Conservation (phyloP, 1,140 invertebrate species). For the Drosophila novamexicana region DNA sequence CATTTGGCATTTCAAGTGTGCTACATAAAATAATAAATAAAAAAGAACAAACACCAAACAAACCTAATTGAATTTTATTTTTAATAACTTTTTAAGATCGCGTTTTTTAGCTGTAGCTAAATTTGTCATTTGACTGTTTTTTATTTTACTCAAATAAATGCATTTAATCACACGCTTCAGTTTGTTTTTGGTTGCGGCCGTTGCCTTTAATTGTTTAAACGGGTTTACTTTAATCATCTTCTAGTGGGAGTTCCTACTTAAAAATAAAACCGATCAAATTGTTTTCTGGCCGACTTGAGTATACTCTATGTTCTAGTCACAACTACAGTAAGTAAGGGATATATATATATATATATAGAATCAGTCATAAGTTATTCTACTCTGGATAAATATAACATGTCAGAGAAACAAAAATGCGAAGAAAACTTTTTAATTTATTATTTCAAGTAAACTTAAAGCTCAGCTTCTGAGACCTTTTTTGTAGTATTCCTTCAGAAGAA, state of each 20-base stretch:
- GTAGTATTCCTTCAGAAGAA: no score
- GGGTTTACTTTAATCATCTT: conserved; percentile 50
- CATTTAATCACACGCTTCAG: conserved; percentile 12
- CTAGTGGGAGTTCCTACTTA: conserved; percentile 20
- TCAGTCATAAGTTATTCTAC: no score
- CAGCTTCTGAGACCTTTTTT: no score
- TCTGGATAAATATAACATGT: no score
- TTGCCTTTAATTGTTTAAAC: conserved; percentile 63
- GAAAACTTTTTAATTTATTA: no score
- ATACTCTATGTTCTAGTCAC: neutral
- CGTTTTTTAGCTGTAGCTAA: neutral
- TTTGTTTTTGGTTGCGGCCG: conserved; percentile 47
- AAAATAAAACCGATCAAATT: neutral
- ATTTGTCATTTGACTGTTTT: neutral
- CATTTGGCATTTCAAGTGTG: conserved; percentile 47
- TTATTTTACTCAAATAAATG: neutral
- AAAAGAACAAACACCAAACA: neutral
- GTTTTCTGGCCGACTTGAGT: neutral
- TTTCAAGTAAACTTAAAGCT: no score
- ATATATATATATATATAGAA: no score
- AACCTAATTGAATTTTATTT: neutral
- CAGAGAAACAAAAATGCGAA: no score
- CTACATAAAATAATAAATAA: conserved; percentile 23
- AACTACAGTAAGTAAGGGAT: neutral
- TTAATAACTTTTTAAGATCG: neutral